Evolutionary conservation across 2,797 vertebrate genomes (phyloP).

Genomic region (Acestrorhynchus altus): DNA sequence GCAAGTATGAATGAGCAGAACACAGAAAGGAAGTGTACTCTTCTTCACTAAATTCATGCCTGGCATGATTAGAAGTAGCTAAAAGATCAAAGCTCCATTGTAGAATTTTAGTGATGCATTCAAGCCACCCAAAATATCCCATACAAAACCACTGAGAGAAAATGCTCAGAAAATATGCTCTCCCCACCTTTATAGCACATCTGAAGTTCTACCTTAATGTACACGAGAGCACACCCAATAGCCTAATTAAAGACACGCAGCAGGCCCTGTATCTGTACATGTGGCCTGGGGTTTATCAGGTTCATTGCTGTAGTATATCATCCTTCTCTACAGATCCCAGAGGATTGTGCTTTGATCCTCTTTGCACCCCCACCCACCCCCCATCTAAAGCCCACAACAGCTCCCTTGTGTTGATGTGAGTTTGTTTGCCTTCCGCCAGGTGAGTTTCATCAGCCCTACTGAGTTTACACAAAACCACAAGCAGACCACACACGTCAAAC

Average conservation of each 20-base stretch:
- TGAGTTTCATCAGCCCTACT: constrained; percentile 38
- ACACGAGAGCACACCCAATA: constrained; percentile 9
- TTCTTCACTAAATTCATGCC: background rate
- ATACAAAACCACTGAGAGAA: background rate
- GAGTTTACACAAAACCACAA: constrained; percentile 43
- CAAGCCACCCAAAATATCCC: background rate
- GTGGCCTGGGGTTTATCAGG: constrained; percentile 32
- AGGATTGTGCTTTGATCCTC: constrained; percentile 50
- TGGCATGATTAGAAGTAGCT: background rate
- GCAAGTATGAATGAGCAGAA: background rate
- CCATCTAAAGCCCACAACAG: constrained; percentile 10
- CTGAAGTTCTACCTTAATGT: constrained; percentile 2
- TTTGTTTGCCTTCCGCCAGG: constrained; percentile 58
- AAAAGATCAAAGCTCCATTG: background rate
- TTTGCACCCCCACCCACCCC: background rate
- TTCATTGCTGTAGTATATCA: constrained; percentile 16
- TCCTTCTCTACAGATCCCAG: constrained; percentile 33
- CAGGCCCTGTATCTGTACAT: constrained; percentile 18
- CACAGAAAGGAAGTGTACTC: background rate
- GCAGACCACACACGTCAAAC: constrained; percentile 20
- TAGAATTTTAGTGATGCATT: background rate
- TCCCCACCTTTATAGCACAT: background rate
- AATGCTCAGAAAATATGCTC: background rate
- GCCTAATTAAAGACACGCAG: constrained; percentile 34
- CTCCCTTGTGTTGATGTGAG: constrained; percentile 42